Conservation (phyloP, 2,888 invertebrate species). For the Plebejus argus region DNA sequence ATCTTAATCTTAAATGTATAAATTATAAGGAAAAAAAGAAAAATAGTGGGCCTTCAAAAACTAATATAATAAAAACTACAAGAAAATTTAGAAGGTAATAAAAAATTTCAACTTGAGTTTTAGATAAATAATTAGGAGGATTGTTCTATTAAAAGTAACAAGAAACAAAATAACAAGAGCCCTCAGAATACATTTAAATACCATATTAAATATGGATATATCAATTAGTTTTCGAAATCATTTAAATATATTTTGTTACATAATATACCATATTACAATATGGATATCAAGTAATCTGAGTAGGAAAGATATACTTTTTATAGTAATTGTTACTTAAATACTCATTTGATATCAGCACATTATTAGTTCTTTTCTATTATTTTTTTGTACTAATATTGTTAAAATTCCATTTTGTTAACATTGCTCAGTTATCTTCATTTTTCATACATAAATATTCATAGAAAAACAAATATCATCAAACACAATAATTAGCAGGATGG, state of each 20-base stretch:
- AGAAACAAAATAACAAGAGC: background rate
- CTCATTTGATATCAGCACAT: slow-evolving; percentile 5
- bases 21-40: slow-evolving; percentile 34
- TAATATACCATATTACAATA: background rate
- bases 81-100: background rate
- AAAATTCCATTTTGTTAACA: background rate
- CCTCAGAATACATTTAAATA: slow-evolving; percentile 7
- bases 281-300: background rate
- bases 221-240: background rate
- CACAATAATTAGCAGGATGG: background rate
- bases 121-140: background rate
- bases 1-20: slow-evolving; percentile 41
- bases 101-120: background rate
- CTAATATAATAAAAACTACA: background rate
- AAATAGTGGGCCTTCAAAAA: background rate
- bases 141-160: background rate
- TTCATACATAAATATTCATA: background rate
- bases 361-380: background rate
- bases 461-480: background rate
- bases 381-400: background rate
- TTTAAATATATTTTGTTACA: background rate
- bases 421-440: no score
- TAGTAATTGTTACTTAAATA: background rate
- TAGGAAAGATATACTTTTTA: background rate
- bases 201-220: background rate